phyloP scores from a whole-genome alignment of 2,113 vertebrate genomes.

The Pheucticus melanocephalus region DNA sequence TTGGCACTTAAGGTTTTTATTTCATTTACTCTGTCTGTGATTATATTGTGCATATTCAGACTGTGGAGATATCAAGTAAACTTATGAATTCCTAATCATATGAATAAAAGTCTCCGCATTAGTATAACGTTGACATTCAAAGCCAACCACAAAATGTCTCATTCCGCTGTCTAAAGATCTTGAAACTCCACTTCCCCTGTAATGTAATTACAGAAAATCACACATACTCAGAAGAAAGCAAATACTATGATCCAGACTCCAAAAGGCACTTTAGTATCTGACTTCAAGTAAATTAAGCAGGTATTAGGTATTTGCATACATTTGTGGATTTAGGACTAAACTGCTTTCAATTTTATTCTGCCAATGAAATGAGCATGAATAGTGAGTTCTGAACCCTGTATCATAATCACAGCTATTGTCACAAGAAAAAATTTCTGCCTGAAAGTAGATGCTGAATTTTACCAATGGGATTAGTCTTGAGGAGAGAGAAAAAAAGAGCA shows the following conservation, averaged over 20 bases:
- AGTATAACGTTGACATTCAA: background rate
- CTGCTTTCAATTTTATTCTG: background rate
- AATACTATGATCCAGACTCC: background rate
- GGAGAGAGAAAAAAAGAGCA: background rate
- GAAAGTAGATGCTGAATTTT: background rate
- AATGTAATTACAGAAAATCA: conserved; percentile 37
- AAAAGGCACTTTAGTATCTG: background rate
- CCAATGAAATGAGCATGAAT: background rate
- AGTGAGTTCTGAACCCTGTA: background rate
- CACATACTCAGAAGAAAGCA: background rate
- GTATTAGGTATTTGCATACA: background rate
- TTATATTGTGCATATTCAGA: conserved; percentile 4
- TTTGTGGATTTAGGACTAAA: background rate
- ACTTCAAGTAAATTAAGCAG: conserved; percentile 2
- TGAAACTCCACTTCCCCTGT: background rate
- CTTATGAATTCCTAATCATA: conserved; percentile 6
- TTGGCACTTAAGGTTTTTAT: background rate
- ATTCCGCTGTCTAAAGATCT: background rate
- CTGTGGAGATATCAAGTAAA: conserved; percentile 6
- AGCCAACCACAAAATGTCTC: background rate
- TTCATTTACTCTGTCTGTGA: conserved; percentile 10
- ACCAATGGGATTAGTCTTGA: background rate
- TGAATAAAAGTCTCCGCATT: background rate
- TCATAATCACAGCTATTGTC: background rate
- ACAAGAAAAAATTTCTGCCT: background rate